A percentile compares a stretch with the other conserved stretches of the same genome.
phyloP scores from a whole-genome alignment of 2,113 vertebrate species.

The Ornithorhynchus anatinus region DNA sequence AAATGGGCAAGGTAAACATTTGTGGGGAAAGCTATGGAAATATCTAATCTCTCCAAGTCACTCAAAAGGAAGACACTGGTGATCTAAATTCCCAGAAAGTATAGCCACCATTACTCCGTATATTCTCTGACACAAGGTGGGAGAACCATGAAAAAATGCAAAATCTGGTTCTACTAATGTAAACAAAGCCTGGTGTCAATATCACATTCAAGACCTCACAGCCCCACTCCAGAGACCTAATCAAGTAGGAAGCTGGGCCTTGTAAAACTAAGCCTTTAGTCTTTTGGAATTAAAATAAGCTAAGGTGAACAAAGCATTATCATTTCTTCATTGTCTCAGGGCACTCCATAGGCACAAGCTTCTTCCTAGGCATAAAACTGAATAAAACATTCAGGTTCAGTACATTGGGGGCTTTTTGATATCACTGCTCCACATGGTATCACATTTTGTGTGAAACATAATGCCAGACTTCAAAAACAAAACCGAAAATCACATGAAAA shows the following conservation, averaged over 20 bases:
- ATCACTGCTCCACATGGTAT: neutral
- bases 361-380: conserved; percentile 16
- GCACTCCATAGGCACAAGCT: neutral
- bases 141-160: neutral
- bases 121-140: conserved; percentile 11
- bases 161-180: conserved; percentile 3
- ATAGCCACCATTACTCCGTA: conserved; percentile 13
- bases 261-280: conserved; percentile 35
- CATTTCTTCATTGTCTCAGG: neutral
- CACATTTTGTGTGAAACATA: neutral
- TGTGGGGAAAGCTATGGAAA: neutral
- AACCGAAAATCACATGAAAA: neutral
- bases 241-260: conserved; percentile 1
- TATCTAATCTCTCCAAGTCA: neutral
- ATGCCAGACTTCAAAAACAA: neutral
- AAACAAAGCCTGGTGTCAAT: conserved; percentile 22
- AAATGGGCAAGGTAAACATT: neutral
- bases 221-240: neutral
- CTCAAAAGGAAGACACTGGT: neutral
- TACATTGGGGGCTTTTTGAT: neutral
- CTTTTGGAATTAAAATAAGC: conserved; percentile 18
- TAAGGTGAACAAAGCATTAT: neutral
- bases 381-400: neutral
- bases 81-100: neutral
- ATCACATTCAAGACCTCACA: neutral